phyloP scores from a whole-genome alignment of 2,888 invertebrate genomes.

The Philereme transversata region DNA sequence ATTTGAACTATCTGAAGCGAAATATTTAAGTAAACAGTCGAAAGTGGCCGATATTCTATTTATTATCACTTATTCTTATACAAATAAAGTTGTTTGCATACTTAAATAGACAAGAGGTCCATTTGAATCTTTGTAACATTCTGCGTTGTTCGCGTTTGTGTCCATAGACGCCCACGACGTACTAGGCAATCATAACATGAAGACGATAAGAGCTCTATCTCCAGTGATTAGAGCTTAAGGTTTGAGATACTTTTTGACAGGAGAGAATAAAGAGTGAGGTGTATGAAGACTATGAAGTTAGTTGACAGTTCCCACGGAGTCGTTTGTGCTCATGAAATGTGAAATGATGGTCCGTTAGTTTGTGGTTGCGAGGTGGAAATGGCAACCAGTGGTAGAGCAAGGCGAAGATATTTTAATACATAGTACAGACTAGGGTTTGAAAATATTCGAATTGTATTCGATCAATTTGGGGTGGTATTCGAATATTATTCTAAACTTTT shows the following conservation, averaged over 20 bases:
- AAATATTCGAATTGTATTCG: too few relatives aligned
- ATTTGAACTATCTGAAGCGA: slow-evolving; percentile 8
- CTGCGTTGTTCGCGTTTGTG: slow-evolving; percentile 37
- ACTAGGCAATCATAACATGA: slow-evolving; percentile 20
- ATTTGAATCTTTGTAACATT: slow-evolving; percentile 37
- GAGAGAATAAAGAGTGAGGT: slow-evolving; percentile 35
- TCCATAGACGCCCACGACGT: slow-evolving; percentile 35
- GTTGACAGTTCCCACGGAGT: slow-evolving; percentile 71
- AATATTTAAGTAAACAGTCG: slow-evolving; percentile 37
- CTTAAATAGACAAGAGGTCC: slow-evolving; percentile 37
- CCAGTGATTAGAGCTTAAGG: slow-evolving; percentile 15
- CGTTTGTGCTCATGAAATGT: slow-evolving; percentile 62
- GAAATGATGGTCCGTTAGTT: slow-evolving; percentile 62
- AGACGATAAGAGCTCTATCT: slow-evolving; percentile 22
- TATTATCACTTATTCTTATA: slow-evolving; percentile 35
- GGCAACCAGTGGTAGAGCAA: slow-evolving; percentile 13
- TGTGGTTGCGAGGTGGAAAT: slow-evolving; percentile 41
- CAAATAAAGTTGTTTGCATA: slow-evolving; percentile 39
- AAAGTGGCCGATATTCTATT: slow-evolving; percentile 39
- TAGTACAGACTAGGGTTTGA: too few relatives aligned
- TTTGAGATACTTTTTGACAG: slow-evolving; percentile 20
- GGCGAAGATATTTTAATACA: slow-evolving; percentile 2
- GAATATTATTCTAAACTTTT: too few relatives aligned
- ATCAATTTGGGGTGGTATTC: too few relatives aligned
- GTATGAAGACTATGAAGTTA: slow-evolving; percentile 30